These are phyloP conservation scores for Lutraria lutraria DNA, from an alignment of 2,888 invertebrate species.

Conservation along the genomic window DNA sequence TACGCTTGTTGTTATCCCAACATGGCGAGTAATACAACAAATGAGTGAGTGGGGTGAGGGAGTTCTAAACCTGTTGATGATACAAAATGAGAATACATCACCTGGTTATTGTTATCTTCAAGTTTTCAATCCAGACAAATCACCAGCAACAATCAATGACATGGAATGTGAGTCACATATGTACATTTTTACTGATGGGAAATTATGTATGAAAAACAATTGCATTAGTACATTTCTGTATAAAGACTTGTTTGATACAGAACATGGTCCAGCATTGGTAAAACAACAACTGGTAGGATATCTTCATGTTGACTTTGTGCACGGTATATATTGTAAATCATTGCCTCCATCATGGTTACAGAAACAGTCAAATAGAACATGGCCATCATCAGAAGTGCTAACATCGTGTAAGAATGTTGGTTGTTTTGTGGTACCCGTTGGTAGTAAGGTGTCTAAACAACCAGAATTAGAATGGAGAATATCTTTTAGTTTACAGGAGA, in stretches of 20 bases:
- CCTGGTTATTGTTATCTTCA: constrained; percentile 25
- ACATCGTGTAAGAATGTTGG: background rate
- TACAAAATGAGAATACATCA: constrained; percentile 21
- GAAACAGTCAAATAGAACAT: no score
- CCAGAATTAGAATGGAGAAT: constrained; percentile 17
- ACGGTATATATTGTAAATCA: background rate
- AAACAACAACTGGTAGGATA: background rate
- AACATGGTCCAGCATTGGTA: constrained; percentile 12
- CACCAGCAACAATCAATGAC: no score
- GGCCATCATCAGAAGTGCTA: no score
- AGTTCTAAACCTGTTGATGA: background rate
- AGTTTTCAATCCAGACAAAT: background rate
- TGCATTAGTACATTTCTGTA: background rate
- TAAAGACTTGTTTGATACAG: background rate
- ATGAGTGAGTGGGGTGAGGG: background rate
- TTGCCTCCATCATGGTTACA: background rate
- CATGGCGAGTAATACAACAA: background rate
- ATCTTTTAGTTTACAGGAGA: no score
- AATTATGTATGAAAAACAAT: background rate
- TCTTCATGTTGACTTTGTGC: background rate
- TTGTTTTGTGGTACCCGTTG: constrained; percentile 19
- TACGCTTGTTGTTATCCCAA: background rate
- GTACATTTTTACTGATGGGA: background rate
- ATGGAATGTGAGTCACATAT: no score
- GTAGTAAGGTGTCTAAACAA: background rate